Evolutionary conservation across 2,888 invertebrate species (phyloP).

Genomic region (Stenurella melanura): DNA sequence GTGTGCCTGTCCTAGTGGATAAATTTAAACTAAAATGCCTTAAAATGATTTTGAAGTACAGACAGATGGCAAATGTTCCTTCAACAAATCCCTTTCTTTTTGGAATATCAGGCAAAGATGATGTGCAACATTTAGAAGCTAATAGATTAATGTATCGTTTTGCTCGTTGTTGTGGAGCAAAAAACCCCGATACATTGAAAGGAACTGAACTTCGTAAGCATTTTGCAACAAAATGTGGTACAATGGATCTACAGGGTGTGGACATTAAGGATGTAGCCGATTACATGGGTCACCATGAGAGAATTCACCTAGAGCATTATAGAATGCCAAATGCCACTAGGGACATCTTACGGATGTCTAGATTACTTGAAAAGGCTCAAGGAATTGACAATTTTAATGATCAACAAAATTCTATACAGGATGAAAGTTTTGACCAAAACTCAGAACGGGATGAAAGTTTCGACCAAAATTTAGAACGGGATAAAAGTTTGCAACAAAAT

Average conservation of each 20-base stretch:
- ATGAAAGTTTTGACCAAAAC: slow-evolving; percentile 5
- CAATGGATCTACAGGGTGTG: no score
- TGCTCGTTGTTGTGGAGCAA: slow-evolving; percentile 45
- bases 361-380: slow-evolving; percentile 36
- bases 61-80: slow-evolving; percentile 37
- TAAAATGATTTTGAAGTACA: slow-evolving; percentile 30
- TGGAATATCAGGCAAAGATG: slow-evolving; percentile 34
- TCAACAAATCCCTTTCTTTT: slow-evolving; percentile 42
- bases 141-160: slow-evolving; percentile 54
- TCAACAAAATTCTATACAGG: background rate
- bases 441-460: background rate
- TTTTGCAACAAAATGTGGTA: slow-evolving; percentile 39
- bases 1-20: slow-evolving; percentile 40
- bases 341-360: slow-evolving; percentile 41
- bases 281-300: slow-evolving; percentile 25
- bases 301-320: slow-evolving; percentile 22
- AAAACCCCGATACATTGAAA: slow-evolving; percentile 29
- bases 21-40: slow-evolving; percentile 20
- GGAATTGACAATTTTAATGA: slow-evolving; percentile 16
- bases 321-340: slow-evolving; percentile 29
- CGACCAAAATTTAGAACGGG: background rate
- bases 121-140: slow-evolving; percentile 50
- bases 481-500: slow-evolving; percentile 13
- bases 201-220: slow-evolving; percentile 37
- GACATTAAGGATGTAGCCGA: slow-evolving; percentile 39